Base-by-base conservation (phyloP, 2,113 vertebrate genomes). In the Aleadryas rufinucha region DNA sequence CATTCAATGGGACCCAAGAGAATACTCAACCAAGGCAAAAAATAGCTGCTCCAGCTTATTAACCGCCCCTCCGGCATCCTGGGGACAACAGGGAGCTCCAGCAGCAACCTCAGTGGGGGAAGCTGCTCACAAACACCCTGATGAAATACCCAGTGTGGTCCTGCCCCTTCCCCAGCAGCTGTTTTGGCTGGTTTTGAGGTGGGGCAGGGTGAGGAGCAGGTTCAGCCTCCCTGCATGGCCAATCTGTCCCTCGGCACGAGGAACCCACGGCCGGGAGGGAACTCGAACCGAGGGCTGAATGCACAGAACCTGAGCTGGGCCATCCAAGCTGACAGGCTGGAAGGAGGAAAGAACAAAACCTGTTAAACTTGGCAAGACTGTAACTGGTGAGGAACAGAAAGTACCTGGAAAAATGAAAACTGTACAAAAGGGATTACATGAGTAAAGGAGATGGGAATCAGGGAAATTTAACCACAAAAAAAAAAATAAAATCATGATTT, bases 181-280 rank as follows among this genome's bases (percentile, higher is more conserved):
- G 4, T 14, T 79, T 7, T 19, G 68, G 70, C 13, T 26, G 85
- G 28, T 10, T 49, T 27, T 26, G 52, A 35, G 60, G 47, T 22
- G 26, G 26, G 60, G 11, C 33, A 70, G 45, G 28, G 10, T 9
- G 35, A 91, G 72, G 56, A 66, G 14, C 3, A 26, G 56, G 24
- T 28, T 60, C 35, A 47, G 63, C 10, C 9, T 42, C 35, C 10
- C 47, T 35, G 28, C 7, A 1, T 2, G 12, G 42, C 50, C 45
- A 52, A 16, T 12, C 37, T 4, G 6, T 19, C 20, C 49, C 71
- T 13, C 3, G 3, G 42, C 22, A 53, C 13, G 2, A 9, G 68
- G 66, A 64, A 18, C 45, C 8, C 57, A 45, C 5, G 0, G 0
- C 6, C 1, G 2, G 17, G n/a, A 93, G 4, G 6, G 18, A 65